These are phyloP conservation scores for Mola mola DNA, from an alignment of 2,113 vertebrate species.

Conservation along the genomic window DNA sequence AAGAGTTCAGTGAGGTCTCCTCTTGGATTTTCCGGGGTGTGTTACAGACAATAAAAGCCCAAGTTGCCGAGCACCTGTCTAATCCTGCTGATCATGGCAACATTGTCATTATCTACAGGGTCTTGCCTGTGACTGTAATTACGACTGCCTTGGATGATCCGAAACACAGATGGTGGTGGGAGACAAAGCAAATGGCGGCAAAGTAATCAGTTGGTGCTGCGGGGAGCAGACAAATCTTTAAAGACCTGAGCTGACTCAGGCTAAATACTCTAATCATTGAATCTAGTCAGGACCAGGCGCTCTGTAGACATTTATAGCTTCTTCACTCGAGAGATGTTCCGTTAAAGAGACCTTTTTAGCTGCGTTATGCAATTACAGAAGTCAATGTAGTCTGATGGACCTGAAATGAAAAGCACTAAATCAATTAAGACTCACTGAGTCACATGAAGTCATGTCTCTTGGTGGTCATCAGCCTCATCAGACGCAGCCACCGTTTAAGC, in stretches of 20 bases:
- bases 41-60: slow-evolving; percentile 56
- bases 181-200: slow-evolving; percentile 62
- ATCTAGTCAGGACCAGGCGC: not conserved
- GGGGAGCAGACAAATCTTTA: slow-evolving; percentile 63
- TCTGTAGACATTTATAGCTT: slow-evolving; percentile 3
- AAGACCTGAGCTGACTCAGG: slow-evolving; percentile 55
- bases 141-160: slow-evolving; percentile 69
- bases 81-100: slow-evolving; percentile 81
- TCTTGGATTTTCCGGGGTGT: slow-evolving; percentile 44
- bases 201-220: slow-evolving; percentile 64
- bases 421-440: slow-evolving; percentile 9
- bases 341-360: not conserved
- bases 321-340: not conserved
- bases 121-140: slow-evolving; percentile 74
- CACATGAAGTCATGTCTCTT: slow-evolving; percentile 8
- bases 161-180: slow-evolving; percentile 79
- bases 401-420: slow-evolving; percentile 15
- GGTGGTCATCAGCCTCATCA: slow-evolving; percentile 31
- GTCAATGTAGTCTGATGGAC: not conserved
- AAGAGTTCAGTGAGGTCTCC: slow-evolving; percentile 24
- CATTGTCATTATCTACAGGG: slow-evolving; percentile 73
- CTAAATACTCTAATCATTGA: slow-evolving; percentile 28
- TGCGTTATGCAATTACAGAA: not conserved
- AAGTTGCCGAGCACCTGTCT: slow-evolving; percentile 70
- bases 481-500: not conserved